Base-by-base conservation (phyloP, 2,113 vertebrate species). In the Seriola quinqueradiata region DNA sequence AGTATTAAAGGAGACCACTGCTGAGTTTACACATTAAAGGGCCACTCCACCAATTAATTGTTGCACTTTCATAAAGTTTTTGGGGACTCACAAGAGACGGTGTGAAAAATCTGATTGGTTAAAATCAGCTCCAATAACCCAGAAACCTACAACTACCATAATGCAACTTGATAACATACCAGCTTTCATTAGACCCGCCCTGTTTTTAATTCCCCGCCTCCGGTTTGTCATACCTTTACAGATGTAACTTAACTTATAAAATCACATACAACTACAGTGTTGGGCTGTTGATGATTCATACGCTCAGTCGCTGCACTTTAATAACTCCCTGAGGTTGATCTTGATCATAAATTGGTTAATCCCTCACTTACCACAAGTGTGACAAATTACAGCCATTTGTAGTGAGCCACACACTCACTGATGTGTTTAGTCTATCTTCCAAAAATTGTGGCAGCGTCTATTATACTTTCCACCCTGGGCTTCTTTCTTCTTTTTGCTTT, bases 371-470 rank as follows among this genome's bases (percentile, higher is more conserved):
- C 6, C 57, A 9, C 6, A 57, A 52, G 65, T 52, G 13, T 52
- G 64, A 75, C 46, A 70, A 80, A 70, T 34, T 48, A 2, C 28
- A 58, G 66, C 59, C 63, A 70, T 79, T 70, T 52, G 48, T 60
- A 14, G 21, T n/a, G 23, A 65, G 23, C 34, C 13, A 36, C 34
- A 42, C 54, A 48, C 21, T 17, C n/a, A n/a, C 16, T 42, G 25
- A 67, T 40, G 73, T 69, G 57, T 82, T 81, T 65, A 82, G 69
- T 82, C 70, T 70, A 38, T 14, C 38, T 28, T 14, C 6, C 3
- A 25, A 8, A 38, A n/a, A 48, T 44, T 28, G 48, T 52, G 19
- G 52, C 11, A 46, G 19, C 21, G 21, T 46, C 48, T 11, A n/a
- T 58, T 42, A n/a, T 19, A 0, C 42, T 61, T 52, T 69, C 44